A percentile compares a stretch with the other conserved stretches of the same genome.
phyloP scores from a whole-genome alignment of 2,113 vertebrate genomes.

The Odobenus rosmarus region DNA sequence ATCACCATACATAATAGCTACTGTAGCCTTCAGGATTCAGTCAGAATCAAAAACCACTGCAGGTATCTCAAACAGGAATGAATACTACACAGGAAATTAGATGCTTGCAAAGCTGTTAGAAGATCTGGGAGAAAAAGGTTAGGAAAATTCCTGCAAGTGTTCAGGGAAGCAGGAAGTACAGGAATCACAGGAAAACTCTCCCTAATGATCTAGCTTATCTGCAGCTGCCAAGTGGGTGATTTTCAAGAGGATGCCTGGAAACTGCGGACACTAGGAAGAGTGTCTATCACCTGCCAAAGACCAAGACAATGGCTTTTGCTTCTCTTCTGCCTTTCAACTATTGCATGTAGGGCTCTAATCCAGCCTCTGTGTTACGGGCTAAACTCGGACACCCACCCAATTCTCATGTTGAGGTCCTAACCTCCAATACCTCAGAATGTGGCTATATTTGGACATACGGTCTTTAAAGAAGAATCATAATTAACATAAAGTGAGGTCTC shows the following conservation, averaged over 20 bases:
- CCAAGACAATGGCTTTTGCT: background rate
- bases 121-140: background rate
- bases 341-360: background rate
- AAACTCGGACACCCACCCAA: background rate
- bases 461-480: background rate
- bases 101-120: background rate
- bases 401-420: background rate
- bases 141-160: background rate
- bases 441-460: background rate
- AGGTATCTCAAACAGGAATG: background rate
- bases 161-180: background rate
- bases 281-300: background rate
- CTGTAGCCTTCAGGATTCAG: background rate
- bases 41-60: background rate
- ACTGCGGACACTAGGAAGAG: background rate
- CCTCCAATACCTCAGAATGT: background rate
- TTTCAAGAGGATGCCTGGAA: background rate
- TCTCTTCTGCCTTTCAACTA: slow-evolving; percentile 14
- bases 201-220: background rate
- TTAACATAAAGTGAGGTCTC: background rate
- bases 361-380: background rate
- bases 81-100: slow-evolving; percentile 25
- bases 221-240: background rate
- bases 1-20: background rate
- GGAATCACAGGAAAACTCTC: background rate